Evolutionary conservation across 2,113 vertebrate genomes (phyloP), one percentile per base, ranked within the genome.

Genomic region (Spea multiplicata): DNA sequence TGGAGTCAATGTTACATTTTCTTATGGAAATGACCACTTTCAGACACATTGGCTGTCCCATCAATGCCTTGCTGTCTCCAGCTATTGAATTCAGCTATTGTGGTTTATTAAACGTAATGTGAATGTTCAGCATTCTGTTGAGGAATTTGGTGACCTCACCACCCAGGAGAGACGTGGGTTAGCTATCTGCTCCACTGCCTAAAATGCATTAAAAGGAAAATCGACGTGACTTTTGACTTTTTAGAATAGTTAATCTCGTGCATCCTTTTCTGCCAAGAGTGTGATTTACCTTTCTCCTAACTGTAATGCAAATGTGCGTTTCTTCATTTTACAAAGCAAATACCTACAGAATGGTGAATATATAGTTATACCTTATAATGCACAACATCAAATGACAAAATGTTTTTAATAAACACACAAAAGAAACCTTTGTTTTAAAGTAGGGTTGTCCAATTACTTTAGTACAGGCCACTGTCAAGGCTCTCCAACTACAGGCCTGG

Each of bases 131-230:
- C 46, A 30, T 68, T 70, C n/a, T 70, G 46, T 50, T 17, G 14
- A 70, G 12, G 7, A 50, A 16, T 49, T 47, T 70, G 67, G n/a
- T 70, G 14, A 70, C 47, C 14, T 49, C 67, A 70, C 67, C n/a
- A 50, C 46, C 47, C n/a, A 16, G 67, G 47, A 70, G 67, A 16
- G 50, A 70, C 16, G 13, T 17, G 13, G 2, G 8, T 16, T 8
- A 49, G 13, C 47, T 50, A 70, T 49, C 67, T 14, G 13, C 5
- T 17, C 67, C 9, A 50, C 17, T 50, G 46, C 67, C 46, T 17
- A 17, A 14, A 49, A 17, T 70, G 13, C 67, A 16, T 48, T 70
- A 4, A 50, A 49, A 50, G 14, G 50, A 16, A 30, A 30, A 30
- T 30, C 30, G 30, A 30, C 30, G 30, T 30, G n/a, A 52, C 48